A percentile compares a stretch with the other conserved stretches of the same genome.
Evolutionary conservation across 2,113 vertebrate genomes (phyloP).

Genomic region (Gallinago jamesoni): DNA sequence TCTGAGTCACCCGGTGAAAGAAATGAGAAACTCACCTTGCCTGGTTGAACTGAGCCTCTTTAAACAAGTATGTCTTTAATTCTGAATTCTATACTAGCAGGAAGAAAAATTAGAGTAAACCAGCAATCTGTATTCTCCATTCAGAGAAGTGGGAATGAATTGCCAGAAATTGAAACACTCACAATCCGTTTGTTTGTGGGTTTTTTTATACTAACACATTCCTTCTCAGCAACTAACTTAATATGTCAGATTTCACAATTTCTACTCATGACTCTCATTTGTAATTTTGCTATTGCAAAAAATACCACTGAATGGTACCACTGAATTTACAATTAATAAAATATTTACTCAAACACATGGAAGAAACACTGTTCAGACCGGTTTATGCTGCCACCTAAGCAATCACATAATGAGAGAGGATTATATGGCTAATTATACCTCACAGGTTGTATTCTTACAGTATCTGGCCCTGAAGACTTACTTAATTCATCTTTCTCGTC

Average conservation of each 20-base stretch:
- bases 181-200: not conserved
- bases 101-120: not conserved
- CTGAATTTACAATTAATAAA: not conserved
- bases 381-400: not conserved
- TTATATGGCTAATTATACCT: not conserved
- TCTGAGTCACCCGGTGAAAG: not conserved
- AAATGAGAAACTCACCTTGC: not conserved
- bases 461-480: not conserved
- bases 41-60: not conserved
- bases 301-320: not conserved
- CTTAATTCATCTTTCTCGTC: not conserved
- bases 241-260: not conserved
- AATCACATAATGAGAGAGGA: not conserved
- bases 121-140: not conserved
- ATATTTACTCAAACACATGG: not conserved
- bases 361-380: accelerated
- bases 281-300: not conserved
- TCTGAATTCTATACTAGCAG: not conserved
- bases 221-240: not conserved
- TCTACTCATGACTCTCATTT: not conserved
- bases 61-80: not conserved
- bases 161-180: not conserved
- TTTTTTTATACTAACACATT: not conserved
- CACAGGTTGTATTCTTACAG: not conserved
- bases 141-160: not conserved